Conservation (phyloP, 2,113 vertebrate genomes). For the Hippocampus zosterae region DNA sequence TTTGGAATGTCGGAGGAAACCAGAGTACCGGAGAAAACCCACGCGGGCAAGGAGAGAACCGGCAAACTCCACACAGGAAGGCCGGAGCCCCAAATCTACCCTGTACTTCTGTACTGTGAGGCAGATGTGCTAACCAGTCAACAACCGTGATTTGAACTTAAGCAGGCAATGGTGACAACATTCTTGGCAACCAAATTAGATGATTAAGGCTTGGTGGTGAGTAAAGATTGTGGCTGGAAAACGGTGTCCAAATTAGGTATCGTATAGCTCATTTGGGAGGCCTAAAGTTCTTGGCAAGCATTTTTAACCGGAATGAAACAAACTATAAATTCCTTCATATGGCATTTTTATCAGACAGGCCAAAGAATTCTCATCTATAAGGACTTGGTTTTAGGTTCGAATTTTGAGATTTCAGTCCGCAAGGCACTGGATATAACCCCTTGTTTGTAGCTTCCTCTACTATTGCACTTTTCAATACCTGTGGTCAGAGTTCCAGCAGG, state of each 20-base stretch:
- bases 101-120: too few species aligned
- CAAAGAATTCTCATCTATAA: neutral
- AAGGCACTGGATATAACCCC: neutral
- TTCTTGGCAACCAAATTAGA: neutral
- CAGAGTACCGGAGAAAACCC: too few species aligned
- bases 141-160: neutral
- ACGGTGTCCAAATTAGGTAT: neutral
- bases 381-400: neutral
- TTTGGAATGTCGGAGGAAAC: too few species aligned
- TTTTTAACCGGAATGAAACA: neutral
- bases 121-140: too few species aligned
- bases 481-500: neutral
- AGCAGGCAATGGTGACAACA: neutral
- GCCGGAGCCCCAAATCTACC: too few species aligned
- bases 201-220: neutral
- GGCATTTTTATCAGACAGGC: neutral
- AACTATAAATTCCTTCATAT: neutral
- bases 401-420: neutral
- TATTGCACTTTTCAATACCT: constrained; percentile 1
- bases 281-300: neutral
- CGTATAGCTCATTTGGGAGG: neutral
- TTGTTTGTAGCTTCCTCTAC: neutral
- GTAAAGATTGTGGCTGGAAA: neutral
- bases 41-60: too few species aligned
- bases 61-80: too few species aligned